Conservation (phyloP, 2,797 vertebrate species). For the Poliocrania exsul region DNA sequence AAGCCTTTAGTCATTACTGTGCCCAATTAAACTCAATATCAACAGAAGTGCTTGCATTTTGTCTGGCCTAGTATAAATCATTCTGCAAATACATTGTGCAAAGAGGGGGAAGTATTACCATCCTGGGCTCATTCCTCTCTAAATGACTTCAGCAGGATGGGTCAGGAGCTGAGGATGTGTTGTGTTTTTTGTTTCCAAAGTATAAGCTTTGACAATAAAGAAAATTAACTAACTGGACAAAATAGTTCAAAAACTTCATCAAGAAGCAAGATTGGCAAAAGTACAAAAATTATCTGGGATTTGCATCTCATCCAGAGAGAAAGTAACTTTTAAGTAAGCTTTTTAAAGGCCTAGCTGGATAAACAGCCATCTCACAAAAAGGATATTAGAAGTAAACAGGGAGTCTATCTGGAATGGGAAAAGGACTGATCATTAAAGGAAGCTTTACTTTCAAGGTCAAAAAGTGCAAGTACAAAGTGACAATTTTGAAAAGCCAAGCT, state of each 20-base stretch:
- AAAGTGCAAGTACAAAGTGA: not conserved
- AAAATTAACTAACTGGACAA: slow-evolving; percentile 33
- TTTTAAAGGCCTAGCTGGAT: slow-evolving; percentile 27
- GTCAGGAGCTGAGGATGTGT: slow-evolving; percentile 26
- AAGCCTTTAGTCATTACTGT: slow-evolving; percentile 77
- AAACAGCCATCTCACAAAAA: slow-evolving; percentile 52
- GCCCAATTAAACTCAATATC: slow-evolving; percentile 79
- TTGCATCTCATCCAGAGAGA: not conserved
- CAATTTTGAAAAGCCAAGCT: not conserved
- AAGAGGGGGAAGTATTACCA: slow-evolving; percentile 39
- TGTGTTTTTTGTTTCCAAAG: slow-evolving; percentile 4
- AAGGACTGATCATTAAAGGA: not conserved
- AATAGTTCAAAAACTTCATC: not conserved
- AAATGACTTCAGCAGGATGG: slow-evolving; percentile 43
- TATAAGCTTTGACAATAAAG: slow-evolving; percentile 9
- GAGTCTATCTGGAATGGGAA: not conserved
- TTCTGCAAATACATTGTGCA: slow-evolving; percentile 61
- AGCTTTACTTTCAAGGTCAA: not conserved
- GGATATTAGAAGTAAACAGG: slow-evolving; percentile 16
- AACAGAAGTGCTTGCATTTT: slow-evolving; percentile 78
- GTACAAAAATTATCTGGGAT: slow-evolving; percentile 25
- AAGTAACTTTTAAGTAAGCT: slow-evolving; percentile 7
- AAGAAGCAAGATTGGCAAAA: not conserved
- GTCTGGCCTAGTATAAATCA: slow-evolving; percentile 75
- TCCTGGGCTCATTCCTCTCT: slow-evolving; percentile 23